Evolutionary conservation across 2,888 invertebrate species (phyloP), one percentile per base, ranked within the genome.

Genomic region (Epinotia demarniana): DNA sequence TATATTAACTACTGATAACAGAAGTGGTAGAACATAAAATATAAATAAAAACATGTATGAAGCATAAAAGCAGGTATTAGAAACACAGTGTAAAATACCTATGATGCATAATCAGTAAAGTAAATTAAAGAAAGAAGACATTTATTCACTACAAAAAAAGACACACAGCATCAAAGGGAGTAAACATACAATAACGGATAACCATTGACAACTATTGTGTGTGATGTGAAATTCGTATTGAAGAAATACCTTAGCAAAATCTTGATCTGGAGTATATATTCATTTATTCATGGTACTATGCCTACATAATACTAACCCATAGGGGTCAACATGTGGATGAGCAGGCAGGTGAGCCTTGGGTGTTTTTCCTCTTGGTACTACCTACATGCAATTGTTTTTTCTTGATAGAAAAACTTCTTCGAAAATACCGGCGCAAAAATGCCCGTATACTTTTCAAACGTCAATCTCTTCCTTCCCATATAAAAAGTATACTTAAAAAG

Each of bases 401-500:
- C 46, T 60, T 27, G 2, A 49, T 46, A 6, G n/a, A 49, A 64
- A 64, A 27, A 19, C 43, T 16, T 49, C 66, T 53, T 33, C 27
- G 4, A 66, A 64, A 64, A 68, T 16, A 68, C 43, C n/a, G 1
- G 43, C 23, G 58, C 43, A 43, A 69, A 69, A 69, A 19, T 16
- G 16, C 5, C 11, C 61, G n/a, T 3, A 1, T 13, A 19, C 39
- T 61, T 67, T 23, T 33, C 43, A 53, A 39, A 39, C 68, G 9
- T 19, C 53, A 13, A n/a, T 5, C 11, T 61, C 53, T 43, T 61
- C 55, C 57, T 55, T 70, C 58, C 18, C 39, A 18, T 5, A 58
- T 58, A 63, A 69, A 69, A 70, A 70, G 27, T 57, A 46, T 46
- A 27, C 49, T 58, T 57, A 58, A 5, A 57, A 63, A 63, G 69